These are phyloP conservation scores for Panorpa germanica DNA, from an alignment of 2,888 invertebrate genomes.

Conservation along the genomic window DNA sequence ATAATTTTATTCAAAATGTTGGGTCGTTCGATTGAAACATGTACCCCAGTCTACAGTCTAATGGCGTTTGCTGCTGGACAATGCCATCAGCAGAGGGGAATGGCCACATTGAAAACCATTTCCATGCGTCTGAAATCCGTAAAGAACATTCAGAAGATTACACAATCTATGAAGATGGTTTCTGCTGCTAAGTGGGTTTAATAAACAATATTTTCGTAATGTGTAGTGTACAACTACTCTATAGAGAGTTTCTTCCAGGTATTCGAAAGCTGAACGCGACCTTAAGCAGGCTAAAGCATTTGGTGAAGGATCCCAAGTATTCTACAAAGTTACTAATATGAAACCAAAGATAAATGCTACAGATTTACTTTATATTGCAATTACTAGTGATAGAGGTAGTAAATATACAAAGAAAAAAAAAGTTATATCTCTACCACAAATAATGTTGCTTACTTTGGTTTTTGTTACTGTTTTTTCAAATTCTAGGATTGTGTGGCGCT, in stretches of 20 bases:
- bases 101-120: constrained; percentile 57
- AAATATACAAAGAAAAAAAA: no score
- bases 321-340: constrained; percentile 29
- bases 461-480: constrained; percentile 4
- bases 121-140: constrained; percentile 57
- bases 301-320: constrained; percentile 47
- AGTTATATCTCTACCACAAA: no score
- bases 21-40: no score
- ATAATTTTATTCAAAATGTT: no score
- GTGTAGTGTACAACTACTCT: no score
- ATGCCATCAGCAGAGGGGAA: constrained; percentile 27
- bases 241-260: constrained; percentile 55
- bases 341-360: constrained; percentile 16
- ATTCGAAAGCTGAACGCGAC: constrained; percentile 53
- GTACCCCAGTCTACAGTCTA: no score
- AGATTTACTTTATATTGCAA: constrained; percentile 35
- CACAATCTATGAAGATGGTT: constrained; percentile 77
- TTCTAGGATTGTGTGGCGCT: constrained; percentile 53
- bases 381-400: constrained; percentile 54
- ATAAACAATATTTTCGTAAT: no score
- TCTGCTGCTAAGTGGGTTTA: constrained; percentile 38
- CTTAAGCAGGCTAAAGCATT: constrained; percentile 49
- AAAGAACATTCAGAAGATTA: constrained; percentile 68
- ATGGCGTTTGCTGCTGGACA: no score
- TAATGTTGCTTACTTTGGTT: no score